Evolutionary conservation across 2,113 vertebrate species (phyloP), one percentile per base, ranked within the genome.

Genomic region (Tautogolabrus adspersus): DNA sequence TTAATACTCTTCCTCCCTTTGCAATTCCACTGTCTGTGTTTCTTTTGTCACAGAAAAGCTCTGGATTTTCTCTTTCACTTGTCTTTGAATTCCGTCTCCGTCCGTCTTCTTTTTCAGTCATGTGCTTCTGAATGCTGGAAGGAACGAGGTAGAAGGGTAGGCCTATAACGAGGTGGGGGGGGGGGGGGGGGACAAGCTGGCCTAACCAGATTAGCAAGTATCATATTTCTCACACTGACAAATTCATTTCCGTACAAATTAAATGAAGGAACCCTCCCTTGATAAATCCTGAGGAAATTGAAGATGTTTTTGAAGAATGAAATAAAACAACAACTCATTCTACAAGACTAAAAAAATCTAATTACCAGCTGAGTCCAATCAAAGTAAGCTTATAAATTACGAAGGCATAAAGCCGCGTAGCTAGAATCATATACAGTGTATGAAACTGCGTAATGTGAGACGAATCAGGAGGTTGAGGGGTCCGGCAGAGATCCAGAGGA

Each of bases 221-320:
- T 91, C 83, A 72, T 66, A 82, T 90, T 91, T 78, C 86, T 88
- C 89, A 88, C 71, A 73, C 18, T 88, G 89, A 90, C 90, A 91
- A 92, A 92, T 92, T 90, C 79, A 91, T 91, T 93, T 90, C 85
- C 59, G 59, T 67, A 75, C 72, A 89, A 89, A 89, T 89, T 81
- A 90, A 90, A 90, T 83, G 78, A 86, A 85, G 56, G 67, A 78
- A 55, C 62, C 54, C 44, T 84, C 84, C 79, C 79, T 54, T 84
- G 82, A 83, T 88, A 82, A 88, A 82, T 89, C 84, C 51, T 52
- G 15, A 58, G 85, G 86, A 88, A 89, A 87, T 88, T 76, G 75
- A 73, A 86, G 68, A 91, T 74, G 69, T 68, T 88, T 82, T 73
- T 68, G 52, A 78, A 71, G 71, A 78, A 83, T 82, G 56, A 77